A percentile compares a stretch with the other conserved stretches of the same genome.
phyloP scores from a whole-genome alignment of 2,113 vertebrate species.

The Callopanchax toddi region DNA sequence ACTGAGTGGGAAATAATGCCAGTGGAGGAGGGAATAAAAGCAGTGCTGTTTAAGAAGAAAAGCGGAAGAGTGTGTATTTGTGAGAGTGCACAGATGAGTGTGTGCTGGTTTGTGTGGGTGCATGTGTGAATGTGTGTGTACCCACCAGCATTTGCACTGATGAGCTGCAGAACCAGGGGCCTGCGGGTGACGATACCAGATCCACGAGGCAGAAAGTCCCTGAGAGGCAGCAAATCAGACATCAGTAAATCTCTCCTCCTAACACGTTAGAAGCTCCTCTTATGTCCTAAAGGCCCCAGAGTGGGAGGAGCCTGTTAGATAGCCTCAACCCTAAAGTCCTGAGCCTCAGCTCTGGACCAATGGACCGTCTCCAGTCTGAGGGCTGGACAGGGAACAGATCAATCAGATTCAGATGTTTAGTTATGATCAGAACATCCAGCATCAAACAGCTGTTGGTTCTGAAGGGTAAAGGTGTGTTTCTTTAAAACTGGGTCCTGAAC shows the following conservation, averaged over 20 bases:
- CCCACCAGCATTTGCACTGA: constrained; percentile 79
- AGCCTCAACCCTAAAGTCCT: too few relatives aligned
- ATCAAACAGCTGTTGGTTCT: too few relatives aligned
- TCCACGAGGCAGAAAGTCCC: constrained; percentile 84
- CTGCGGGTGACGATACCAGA: constrained; percentile 82
- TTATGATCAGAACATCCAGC: too few relatives aligned
- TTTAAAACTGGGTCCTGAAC: too few relatives aligned
- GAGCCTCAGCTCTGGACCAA: too few relatives aligned
- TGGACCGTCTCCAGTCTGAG: too few relatives aligned
- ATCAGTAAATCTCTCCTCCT: constrained; percentile 2
- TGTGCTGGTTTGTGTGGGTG: constrained; percentile 9
- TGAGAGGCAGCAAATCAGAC: constrained; percentile 51
- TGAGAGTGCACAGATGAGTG: constrained; percentile 16
- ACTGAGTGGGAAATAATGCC: constrained; percentile 34
- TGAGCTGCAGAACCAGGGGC: constrained; percentile 83
- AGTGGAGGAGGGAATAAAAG: constrained; percentile 10
- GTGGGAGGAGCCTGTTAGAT: too few relatives aligned
- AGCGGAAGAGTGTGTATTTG: constrained; percentile 15
- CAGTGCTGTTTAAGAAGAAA: constrained; percentile 19
- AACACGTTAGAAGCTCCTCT: too few relatives aligned
- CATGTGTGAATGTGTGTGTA: constrained; percentile 36
- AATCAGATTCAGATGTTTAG: too few relatives aligned
- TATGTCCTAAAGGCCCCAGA: too few relatives aligned
- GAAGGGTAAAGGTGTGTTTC: too few relatives aligned
- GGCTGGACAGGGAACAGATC: too few relatives aligned